Evolutionary conservation across 2,113 vertebrate genomes (phyloP).

Genomic region (Oreamnos americanus): DNA sequence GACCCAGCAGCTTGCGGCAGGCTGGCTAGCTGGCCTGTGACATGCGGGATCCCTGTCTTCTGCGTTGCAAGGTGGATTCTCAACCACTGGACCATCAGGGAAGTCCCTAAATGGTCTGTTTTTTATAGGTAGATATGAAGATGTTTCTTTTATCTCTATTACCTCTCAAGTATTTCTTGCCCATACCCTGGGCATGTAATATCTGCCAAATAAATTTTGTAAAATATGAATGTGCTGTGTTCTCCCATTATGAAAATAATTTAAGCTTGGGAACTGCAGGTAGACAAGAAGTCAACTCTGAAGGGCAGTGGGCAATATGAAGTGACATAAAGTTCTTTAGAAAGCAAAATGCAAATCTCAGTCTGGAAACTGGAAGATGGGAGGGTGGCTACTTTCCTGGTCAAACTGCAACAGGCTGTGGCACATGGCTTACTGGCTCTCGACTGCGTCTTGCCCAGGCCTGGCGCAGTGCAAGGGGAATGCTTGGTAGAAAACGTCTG

Average conservation of each 20-base stretch:
- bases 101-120: background rate
- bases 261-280: background rate
- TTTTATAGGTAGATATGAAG: background rate
- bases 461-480: background rate
- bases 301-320: background rate
- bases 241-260: background rate
- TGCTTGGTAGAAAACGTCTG: background rate
- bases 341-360: background rate
- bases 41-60: background rate
- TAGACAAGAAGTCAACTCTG: background rate
- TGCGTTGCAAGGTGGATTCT: background rate
- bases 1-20: background rate
- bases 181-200: background rate
- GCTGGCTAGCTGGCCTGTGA: background rate
- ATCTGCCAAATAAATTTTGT: background rate
- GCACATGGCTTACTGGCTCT: background rate
- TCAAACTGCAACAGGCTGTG: background rate
- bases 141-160: background rate
- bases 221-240: background rate
- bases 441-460: fast-evolving
- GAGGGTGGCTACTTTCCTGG: background rate
- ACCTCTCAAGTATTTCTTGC: background rate
- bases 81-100: background rate
- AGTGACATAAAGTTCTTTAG: background rate
- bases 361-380: background rate